phyloP scores from a whole-genome alignment of 2,113 vertebrate genomes.

The Rhodinocichla rosea region DNA sequence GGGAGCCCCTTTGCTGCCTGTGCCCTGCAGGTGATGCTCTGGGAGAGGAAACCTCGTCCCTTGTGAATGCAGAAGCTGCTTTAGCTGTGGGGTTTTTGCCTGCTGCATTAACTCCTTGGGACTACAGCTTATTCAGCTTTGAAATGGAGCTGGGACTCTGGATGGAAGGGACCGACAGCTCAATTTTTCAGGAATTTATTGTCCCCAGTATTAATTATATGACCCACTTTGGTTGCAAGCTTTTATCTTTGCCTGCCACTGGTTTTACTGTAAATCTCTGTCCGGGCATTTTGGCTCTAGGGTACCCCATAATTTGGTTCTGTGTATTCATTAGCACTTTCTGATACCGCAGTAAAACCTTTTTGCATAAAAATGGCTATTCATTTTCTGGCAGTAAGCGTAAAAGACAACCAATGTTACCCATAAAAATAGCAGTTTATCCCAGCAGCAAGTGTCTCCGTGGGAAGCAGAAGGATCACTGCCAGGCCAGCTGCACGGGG shows the following conservation, averaged over 20 bases:
- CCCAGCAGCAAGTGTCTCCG: not conserved
- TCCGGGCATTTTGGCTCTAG: not conserved
- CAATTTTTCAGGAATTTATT: conserved; percentile 17
- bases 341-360: not conserved
- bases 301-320: not conserved
- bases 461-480: not conserved
- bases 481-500: not conserved
- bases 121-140: not conserved
- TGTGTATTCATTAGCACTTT: conserved; percentile 10
- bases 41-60: fast-evolving
- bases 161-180: conserved; percentile 3
- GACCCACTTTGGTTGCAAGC: not conserved
- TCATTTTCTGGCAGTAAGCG: not conserved
- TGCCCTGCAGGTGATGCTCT: not conserved
- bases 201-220: not conserved
- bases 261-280: not conserved
- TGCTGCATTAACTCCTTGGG: not conserved
- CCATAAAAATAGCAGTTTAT: not conserved
- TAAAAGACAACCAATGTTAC: not conserved
- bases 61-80: not conserved
- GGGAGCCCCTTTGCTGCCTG: not conserved
- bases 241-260: conserved; percentile 25
- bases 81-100: not conserved
- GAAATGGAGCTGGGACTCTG: not conserved
- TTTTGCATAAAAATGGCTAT: conserved; percentile 33